phyloP scores from a whole-genome alignment of 2,888 invertebrate genomes.

The Seladonia tumulorum region DNA sequence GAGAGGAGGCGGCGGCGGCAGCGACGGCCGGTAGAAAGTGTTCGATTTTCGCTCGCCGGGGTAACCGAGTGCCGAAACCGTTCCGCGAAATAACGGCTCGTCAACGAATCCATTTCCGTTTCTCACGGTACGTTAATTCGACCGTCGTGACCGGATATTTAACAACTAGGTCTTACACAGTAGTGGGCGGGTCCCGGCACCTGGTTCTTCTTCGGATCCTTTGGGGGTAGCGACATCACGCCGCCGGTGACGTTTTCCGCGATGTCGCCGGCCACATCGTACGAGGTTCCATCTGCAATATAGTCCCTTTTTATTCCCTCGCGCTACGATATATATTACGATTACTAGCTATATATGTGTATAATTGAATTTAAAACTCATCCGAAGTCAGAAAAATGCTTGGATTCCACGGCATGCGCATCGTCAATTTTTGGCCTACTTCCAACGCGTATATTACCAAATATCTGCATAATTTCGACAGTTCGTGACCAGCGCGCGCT shows the following conservation, averaged over 20 bases:
- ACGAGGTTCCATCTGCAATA: conserved; percentile 44
- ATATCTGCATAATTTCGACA: too few species aligned
- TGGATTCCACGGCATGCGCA: too few species aligned
- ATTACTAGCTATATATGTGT: too few species aligned
- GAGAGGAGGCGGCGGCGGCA: neutral
- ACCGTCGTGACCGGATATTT: neutral
- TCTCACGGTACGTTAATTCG: conserved; percentile 25
- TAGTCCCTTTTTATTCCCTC: neutral
- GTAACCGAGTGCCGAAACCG: neutral
- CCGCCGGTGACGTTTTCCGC: conserved; percentile 51
- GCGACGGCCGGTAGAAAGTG: neutral
- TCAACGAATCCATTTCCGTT: conserved; percentile 15
- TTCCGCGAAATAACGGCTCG: conserved; percentile 6
- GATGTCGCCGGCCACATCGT: conserved; percentile 55
- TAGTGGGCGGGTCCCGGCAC: conserved; percentile 41
- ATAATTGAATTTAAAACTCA: too few species aligned
- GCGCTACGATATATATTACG: neutral
- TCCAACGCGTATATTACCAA: too few species aligned
- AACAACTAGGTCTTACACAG: conserved; percentile 47
- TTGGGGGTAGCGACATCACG: conserved; percentile 31
- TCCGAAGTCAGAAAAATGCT: too few species aligned
- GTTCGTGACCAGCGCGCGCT: too few species aligned
- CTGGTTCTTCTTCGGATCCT: neutral
- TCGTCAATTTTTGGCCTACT: too few species aligned
- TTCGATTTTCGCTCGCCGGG: conserved; percentile 38